Evolutionary conservation across 2,113 vertebrate species (phyloP).

Genomic region (Fregata magnificens): DNA sequence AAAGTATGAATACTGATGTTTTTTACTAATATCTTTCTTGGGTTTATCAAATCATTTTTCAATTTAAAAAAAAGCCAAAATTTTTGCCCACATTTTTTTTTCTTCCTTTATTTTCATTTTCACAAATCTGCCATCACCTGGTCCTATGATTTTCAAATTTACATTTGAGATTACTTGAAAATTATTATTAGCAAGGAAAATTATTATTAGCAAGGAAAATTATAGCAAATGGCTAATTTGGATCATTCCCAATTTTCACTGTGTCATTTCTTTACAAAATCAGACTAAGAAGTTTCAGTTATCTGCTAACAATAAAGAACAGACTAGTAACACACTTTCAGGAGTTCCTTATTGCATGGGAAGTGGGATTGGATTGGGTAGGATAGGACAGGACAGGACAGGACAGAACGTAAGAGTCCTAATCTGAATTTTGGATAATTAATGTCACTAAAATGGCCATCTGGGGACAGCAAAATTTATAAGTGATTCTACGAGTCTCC

Average conservation of each 20-base stretch:
- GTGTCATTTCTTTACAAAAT: background rate
- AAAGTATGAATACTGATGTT: fast-evolving
- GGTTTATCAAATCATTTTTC: background rate
- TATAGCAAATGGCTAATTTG: background rate
- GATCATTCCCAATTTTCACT: background rate
- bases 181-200: background rate
- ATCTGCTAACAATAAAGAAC: background rate
- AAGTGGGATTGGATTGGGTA: background rate
- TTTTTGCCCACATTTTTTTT: background rate
- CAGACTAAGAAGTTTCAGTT: background rate
- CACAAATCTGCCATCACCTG: background rate
- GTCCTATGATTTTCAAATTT: background rate
- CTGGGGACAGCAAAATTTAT: background rate
- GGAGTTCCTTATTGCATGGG: background rate
- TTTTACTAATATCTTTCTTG: background rate
- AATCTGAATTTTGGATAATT: background rate
- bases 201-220: background rate
- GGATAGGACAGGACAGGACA: background rate
- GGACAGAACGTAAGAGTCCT: background rate
- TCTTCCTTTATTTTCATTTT: fast-evolving
- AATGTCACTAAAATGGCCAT: background rate
- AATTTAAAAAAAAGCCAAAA: fast-evolving
- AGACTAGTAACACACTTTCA: background rate
- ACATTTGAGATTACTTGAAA: background rate
- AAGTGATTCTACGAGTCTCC: background rate